Evolutionary conservation across 1,140 invertebrate species (phyloP), one percentile per base, ranked within the genome.

Genomic region (Leptinotarsa defecta): DNA sequence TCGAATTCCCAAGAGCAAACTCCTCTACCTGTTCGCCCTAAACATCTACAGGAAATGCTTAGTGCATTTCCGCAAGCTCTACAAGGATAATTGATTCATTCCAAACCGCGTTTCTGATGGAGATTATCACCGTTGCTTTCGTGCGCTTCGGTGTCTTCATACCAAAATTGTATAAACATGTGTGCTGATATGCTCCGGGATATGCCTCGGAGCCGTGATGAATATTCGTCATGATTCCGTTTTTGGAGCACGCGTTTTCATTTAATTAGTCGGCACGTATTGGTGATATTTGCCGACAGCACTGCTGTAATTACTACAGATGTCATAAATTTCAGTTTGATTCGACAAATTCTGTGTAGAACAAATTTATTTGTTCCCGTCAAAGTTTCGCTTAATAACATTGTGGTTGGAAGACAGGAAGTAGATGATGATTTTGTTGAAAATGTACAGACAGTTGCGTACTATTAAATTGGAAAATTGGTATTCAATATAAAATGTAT

Each of bases 131-230:
- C 52, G n/a, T n/a, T 57, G 52, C 52, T 4, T 57, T 57, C 52
- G 52, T 57, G 52, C 52, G n/a, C n/a, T 57, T 57, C 52, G 52
- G n/a, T 57, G 17, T 57, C 52, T 57, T 57, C 52, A 57, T 57
- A 17, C 52, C 52, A n/a, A 19, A 57, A 19, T 57, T 57, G 52
- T 57, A 57, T 57, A 57, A 57, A 17, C 13, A 57, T 19, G n/a
- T 19, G n/a, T 57, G 52, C 15, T 4, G 52, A 57, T 57, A 15
- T 19, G 1, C 15, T 19, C n/a, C 52, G 15, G 52, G 52, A 17
- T 57, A 57, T 57, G 52, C 52, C n/a, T 17, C 6, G 4, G 11
- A 2, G 17, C n/a, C 15, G 52, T 57, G 52, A 57, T 57, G 52
- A 15, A 57, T 57, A 57, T 17, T 57, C n/a, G 52, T 3, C 52